Base-by-base conservation (phyloP, 2,797 vertebrate species). In the Trematomus bernacchii region DNA sequence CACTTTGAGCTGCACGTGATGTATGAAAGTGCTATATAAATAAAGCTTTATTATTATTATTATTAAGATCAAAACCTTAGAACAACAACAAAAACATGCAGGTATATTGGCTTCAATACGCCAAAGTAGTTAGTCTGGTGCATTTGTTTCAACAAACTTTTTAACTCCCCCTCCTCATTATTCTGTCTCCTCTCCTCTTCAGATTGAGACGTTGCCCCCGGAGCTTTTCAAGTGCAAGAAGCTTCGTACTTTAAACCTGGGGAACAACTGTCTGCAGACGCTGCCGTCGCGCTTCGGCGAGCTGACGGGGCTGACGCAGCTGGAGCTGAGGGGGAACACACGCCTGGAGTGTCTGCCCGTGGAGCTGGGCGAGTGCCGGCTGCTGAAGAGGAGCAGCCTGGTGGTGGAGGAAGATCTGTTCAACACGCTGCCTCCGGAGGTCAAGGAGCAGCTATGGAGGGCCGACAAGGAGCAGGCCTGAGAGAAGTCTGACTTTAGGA, bases 211-310 rank as follows among this genome's bases (percentile, higher is more conserved):
- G 9, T 94, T 99, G 66, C 98, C 98, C 0, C 96, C 97, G 0
- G 98, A 99, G 88, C 94, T 99, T 73, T 99, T 99, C 94, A 97
- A 98, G 95, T 99, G 98, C 85, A 97, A 96, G 92, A 99, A 99
- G 85, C 95, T 99, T 70, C 96, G 98, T 62, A 97, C 97, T 42
- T 93, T 99, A 77, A 96, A 99, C 89, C 95, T 99, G 85, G 98
- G 97, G 1, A 99, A 97, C 95, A 99, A 99, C 48, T 97, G 97
- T 84, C 90, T 99, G 85, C 97, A 97, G 91, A 96, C 96, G 0
- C 94, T 99, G 78, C 97, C 97, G 0, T 99, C 98, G 0, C 94
- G 98, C 57, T 97, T 99, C 55, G 98, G 98, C 0, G 98, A 99
- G 87, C 96, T 99, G 72, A 97, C 95, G 0, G 97, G 95, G 21